phyloP scores from a whole-genome alignment of 2,797 vertebrate genomes.

The Amblyraja radiata region DNA sequence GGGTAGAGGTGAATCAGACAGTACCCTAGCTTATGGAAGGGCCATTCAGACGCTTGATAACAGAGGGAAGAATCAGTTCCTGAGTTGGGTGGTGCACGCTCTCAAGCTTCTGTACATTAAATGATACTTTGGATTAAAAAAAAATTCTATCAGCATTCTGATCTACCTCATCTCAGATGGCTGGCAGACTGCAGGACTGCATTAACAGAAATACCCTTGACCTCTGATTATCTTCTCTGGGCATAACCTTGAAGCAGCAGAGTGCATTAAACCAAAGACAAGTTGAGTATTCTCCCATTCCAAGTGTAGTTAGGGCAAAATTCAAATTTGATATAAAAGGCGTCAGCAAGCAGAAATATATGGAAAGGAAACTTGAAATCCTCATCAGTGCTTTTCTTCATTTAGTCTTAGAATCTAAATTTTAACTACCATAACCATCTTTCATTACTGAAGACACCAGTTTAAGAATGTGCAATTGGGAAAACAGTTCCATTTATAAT shows the following conservation, averaged over 20 bases:
- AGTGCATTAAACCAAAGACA: neutral
- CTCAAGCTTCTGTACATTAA: too few relatives aligned
- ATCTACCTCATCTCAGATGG: neutral
- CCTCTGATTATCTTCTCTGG: neutral
- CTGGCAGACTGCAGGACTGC: neutral
- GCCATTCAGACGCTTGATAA: too few relatives aligned
- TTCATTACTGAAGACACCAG: neutral
- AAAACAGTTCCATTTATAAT: neutral
- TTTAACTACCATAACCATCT: neutral
- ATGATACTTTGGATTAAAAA: neutral
- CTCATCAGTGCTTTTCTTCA: neutral
- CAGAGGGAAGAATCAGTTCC: too few relatives aligned
- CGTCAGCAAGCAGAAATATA: neutral
- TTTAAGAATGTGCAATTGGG: neutral
- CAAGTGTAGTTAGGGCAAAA: neutral
- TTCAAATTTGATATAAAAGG: neutral
- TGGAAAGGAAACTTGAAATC: neutral
- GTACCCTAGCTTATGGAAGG: too few relatives aligned
- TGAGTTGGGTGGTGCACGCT: too few relatives aligned
- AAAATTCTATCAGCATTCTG: neutral
- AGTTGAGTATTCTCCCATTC: neutral
- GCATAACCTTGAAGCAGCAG: neutral
- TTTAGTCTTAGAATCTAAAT: neutral
- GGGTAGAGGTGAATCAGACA: too few relatives aligned
- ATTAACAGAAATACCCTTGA: neutral